phyloP scores from a whole-genome alignment of 2,888 invertebrate genomes.

The Julus scandinavius region DNA sequence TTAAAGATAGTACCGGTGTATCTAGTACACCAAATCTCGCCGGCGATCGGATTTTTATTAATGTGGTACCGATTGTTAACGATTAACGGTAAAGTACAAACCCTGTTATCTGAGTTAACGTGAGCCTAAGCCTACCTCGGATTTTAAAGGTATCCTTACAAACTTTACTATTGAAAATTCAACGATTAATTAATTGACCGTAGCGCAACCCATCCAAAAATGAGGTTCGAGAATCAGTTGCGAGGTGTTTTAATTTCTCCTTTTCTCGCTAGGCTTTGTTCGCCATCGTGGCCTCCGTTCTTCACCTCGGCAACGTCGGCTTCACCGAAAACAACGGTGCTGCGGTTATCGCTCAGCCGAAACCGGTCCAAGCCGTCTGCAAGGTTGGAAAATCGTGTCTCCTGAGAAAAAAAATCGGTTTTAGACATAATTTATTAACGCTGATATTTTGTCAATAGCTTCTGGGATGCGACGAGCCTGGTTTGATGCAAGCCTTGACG shows the following conservation, averaged over 20 bases:
- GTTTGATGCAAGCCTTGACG: constrained; percentile 79
- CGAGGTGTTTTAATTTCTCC: not conserved
- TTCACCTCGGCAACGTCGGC: constrained; percentile 87
- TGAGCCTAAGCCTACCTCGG: no score
- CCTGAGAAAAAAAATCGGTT: not conserved
- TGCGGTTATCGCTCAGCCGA: constrained; percentile 76
- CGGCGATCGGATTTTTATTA: no score
- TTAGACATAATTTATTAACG: not conserved
- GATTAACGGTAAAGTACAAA: no score
- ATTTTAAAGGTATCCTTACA: no score
- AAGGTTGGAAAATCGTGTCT: constrained; percentile 69
- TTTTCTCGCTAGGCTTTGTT: constrained; percentile 69
- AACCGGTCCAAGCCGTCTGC: constrained; percentile 74
- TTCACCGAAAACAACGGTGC: constrained; percentile 77
- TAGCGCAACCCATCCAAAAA: no score
- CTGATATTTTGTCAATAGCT: constrained; percentile 69
- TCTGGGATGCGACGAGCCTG: constrained; percentile 76
- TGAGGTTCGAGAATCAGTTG: no score
- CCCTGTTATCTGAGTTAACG: no score
- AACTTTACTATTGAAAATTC: no score
- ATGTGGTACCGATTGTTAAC: no score
- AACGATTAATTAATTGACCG: no score
- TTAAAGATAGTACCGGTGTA: no score
- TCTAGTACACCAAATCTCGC: no score
- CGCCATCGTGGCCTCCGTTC: constrained; percentile 82